These are phyloP conservation scores for Oenanthe melanoleuca DNA, from an alignment of 2,113 vertebrate genomes.

Conservation along the genomic window DNA sequence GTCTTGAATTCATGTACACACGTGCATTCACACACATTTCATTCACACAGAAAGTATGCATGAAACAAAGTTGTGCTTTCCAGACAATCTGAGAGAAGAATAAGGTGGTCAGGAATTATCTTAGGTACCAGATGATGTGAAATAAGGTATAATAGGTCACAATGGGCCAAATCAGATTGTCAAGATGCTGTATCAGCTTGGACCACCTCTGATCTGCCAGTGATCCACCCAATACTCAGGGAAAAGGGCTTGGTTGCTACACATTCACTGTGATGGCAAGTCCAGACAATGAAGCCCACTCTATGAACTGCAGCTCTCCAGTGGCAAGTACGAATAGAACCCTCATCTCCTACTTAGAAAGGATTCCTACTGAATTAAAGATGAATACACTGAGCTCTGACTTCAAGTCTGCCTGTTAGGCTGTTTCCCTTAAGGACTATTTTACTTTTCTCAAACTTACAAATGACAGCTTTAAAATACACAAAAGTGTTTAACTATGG, in stretches of 20 bases:
- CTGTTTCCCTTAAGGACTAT: conserved; percentile 9
- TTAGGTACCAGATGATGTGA: neutral
- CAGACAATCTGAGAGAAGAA: neutral
- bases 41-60: neutral
- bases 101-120: neutral
- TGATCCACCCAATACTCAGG: neutral
- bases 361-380: conserved; percentile 17
- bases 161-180: neutral
- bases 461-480: conserved; percentile 41
- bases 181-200: neutral
- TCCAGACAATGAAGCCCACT: neutral
- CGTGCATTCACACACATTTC: fast-evolving
- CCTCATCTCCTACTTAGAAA: conserved; percentile 1
- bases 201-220: neutral
- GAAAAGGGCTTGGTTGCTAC: neutral
- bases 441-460: conserved; percentile 26
- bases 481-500: conserved; percentile 20
- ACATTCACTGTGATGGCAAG: neutral
- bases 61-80: neutral
- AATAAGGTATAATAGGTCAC: neutral
- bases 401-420: neutral
- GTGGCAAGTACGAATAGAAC: neutral
- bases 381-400: conserved; percentile 8
- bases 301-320: neutral
- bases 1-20: neutral